These are phyloP conservation scores for Intellagama lesueurii DNA, from an alignment of 2,797 vertebrate species.

Conservation along the genomic window DNA sequence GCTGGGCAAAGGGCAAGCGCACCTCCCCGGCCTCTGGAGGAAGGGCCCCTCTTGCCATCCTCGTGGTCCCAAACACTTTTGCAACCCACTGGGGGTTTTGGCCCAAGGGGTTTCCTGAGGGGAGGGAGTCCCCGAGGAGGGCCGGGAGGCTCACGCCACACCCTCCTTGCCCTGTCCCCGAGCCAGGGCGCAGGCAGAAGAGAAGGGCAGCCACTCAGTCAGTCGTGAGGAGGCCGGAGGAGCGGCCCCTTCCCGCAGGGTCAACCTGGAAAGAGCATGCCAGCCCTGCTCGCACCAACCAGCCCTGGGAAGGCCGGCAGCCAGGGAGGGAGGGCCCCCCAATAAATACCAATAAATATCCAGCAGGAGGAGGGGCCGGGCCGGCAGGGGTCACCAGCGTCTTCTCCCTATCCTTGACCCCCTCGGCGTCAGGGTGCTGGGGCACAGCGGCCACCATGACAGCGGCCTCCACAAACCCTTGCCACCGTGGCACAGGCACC, in stretches of 20 bases:
- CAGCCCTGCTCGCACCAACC: background rate
- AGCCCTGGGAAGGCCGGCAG: background rate
- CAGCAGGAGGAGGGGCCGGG: no score
- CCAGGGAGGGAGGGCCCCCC: no score
- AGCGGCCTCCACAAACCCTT: background rate
- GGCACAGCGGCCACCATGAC: background rate
- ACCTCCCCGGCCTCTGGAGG: background rate
- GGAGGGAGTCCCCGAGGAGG: no score
- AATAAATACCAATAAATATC: slow-evolving; percentile 5
- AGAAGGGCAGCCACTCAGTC: background rate
- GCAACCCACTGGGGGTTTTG: background rate
- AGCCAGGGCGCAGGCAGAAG: background rate
- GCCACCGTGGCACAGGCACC: no score
- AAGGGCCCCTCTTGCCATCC: background rate
- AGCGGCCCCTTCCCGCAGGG: no score
- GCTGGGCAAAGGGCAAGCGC: background rate
- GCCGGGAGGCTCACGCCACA: background rate
- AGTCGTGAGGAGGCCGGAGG: background rate
- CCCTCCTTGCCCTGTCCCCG: background rate
- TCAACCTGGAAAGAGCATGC: background rate
- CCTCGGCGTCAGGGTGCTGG: no score
- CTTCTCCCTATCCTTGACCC: no score
- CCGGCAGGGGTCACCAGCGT: no score
- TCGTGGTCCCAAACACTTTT: background rate
- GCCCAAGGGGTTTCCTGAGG: no score